phyloP scores from a whole-genome alignment of 2,113 vertebrate genomes.

The Beaufortia kweichowensis region DNA sequence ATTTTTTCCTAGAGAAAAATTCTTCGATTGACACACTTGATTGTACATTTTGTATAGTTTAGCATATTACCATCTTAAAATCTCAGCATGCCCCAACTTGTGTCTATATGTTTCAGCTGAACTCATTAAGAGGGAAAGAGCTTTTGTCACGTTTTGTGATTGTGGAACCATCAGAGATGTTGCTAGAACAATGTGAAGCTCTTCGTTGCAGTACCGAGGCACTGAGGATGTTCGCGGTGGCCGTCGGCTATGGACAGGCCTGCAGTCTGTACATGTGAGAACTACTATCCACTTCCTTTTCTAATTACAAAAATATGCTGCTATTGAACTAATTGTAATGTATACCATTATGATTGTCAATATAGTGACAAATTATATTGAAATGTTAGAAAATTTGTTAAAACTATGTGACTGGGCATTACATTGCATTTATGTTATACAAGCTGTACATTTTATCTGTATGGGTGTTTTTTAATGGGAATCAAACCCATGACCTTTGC shows the following conservation, averaged over 20 bases:
- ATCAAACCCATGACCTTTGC: too few species aligned
- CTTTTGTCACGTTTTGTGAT: slow-evolving; percentile 82
- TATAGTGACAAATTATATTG: background rate
- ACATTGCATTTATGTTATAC: too few species aligned
- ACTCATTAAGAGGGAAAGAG: slow-evolving; percentile 77
- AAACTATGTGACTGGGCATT: too few species aligned
- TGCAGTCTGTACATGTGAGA: slow-evolving; percentile 85
- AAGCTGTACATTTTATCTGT: too few species aligned
- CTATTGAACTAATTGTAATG: background rate
- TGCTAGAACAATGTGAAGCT: slow-evolving; percentile 80
- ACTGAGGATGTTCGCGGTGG: slow-evolving; percentile 87
- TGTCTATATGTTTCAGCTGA: slow-evolving; percentile 70
- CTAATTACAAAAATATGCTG: background rate
- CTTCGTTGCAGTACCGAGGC: slow-evolving; percentile 79
- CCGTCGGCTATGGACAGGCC: slow-evolving; percentile 85
- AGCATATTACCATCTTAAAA: background rate
- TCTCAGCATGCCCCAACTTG: background rate
- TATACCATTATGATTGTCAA: too few species aligned
- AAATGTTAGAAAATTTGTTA: too few species aligned
- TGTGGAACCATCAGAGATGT: slow-evolving; percentile 81
- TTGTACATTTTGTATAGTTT: background rate
- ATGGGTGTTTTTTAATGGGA: too few species aligned
- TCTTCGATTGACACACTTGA: background rate
- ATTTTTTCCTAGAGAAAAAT: too few species aligned
- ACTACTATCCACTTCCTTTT: background rate